Conservation (phyloP, 64 coral and sea anemone species). For the Montipora sp. region DNA sequence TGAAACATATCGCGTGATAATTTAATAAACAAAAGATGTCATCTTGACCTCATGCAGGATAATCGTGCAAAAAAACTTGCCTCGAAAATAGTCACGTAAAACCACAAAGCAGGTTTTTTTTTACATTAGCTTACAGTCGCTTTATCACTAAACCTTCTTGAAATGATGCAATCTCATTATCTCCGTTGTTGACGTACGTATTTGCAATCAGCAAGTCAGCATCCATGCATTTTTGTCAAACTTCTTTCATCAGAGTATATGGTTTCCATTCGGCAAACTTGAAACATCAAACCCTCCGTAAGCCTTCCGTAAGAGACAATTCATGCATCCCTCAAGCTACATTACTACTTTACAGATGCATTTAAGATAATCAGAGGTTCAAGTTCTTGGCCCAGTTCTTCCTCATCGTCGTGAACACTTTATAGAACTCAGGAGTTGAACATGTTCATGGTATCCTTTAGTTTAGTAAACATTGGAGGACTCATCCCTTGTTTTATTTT, state of each 20-base stretch:
- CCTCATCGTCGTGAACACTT: too few species aligned
- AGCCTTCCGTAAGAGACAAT: not conserved
- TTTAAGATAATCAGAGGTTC: too few species aligned
- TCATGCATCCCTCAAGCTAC: not conserved
- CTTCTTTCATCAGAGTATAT: not conserved
- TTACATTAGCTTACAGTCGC: not conserved
- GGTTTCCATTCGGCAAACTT: not conserved
- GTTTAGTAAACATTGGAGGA: too few species aligned
- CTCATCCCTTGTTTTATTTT: not conserved
- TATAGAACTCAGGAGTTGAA: too few species aligned
- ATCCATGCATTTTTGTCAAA: not conserved
- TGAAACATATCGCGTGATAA: not conserved
- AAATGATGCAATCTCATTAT: not conserved
- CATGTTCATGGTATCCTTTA: too few species aligned
- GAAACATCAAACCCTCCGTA: not conserved
- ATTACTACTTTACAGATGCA: not conserved
- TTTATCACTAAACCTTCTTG: not conserved
- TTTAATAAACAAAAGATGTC: slow-evolving; percentile 6
- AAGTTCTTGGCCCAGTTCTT: too few species aligned
- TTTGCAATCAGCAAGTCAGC: not conserved
- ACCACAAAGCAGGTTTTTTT: not conserved
- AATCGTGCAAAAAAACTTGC: not conserved
- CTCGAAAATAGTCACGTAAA: slow-evolving; percentile 6
- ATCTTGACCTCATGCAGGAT: not conserved
- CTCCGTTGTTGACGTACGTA: not conserved